Base-by-base conservation (phyloP, 2,888 invertebrate species). In the Dendrolimus houi region DNA sequence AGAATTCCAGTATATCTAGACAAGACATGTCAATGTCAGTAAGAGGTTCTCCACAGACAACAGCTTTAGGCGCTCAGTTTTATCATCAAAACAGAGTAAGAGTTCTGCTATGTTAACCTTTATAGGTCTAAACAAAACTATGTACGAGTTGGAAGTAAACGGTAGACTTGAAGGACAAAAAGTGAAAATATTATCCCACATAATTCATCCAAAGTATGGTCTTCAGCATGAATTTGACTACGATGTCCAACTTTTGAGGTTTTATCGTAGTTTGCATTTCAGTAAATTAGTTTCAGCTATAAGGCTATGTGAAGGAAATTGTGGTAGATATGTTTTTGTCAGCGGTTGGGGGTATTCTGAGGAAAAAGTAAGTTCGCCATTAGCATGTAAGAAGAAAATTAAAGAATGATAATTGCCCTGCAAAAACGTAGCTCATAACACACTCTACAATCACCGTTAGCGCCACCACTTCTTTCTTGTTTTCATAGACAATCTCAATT, bases 271-370 rank as follows among this genome's bases (percentile, higher is more conserved):
- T 1, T 58, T 87, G 1, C 66, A 62, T 2, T 72, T 80, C 41
- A 70, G 63, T 9, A 62, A 67, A 14, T 64, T 54, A 1, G 70
- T 83, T 2, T 59, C 61, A 2, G 63, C 69, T 0, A 71, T 85
- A 1, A 14, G 29, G 1, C 68, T 85, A 0, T 72, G 77, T 59
- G 58, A 61, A 8, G 72, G 65, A 2, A 41, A 64, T 7, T 65
- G 63, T 57, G 78, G 75, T 0, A 62, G 64, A 1, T 56, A 59
- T 3, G 57, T 87, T 0, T 63, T 58, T 52, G 73, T 87, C 0
- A 63, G 77, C 53, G 88, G 88, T 3, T 88, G 88, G 88, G 88
- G 88, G 7, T 84, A 79, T 66, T 56, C 66, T 1, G 59, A 61
- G 52, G 87, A 87, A 63, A 75, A 74, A 63, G 86, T 85, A 57